Conservation (phyloP, 2,797 vertebrate species). For the Ctenosaura bakeri region DNA sequence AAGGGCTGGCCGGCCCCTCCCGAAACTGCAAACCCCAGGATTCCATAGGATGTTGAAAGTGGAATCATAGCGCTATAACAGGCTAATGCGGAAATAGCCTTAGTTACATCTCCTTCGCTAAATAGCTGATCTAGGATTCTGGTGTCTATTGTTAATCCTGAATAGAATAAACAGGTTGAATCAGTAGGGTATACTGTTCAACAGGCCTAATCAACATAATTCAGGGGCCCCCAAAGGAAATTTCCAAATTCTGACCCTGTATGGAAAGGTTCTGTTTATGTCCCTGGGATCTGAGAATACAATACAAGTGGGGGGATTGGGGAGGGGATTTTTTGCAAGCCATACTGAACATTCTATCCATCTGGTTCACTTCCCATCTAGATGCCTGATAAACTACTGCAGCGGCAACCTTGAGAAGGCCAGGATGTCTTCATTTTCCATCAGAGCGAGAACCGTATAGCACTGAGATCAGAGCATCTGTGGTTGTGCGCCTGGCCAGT, state of each 20-base stretch:
- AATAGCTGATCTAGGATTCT: too few species aligned
- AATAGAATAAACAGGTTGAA: too few species aligned
- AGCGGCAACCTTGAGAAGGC: constrained; percentile 79
- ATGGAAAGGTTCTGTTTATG: constrained; percentile 61
- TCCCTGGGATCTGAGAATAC: constrained; percentile 39
- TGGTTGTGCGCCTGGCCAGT: constrained; percentile 57
- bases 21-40: too few species aligned
- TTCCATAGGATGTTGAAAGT: too few species aligned
- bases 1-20: too few species aligned
- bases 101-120: too few species aligned
- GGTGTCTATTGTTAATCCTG: too few species aligned
- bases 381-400: constrained; percentile 81
- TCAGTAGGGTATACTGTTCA: too few species aligned
- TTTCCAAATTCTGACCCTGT: constrained; percentile 2
- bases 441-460: constrained; percentile 73
- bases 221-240: too few species aligned
- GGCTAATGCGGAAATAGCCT: too few species aligned
- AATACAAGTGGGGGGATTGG: background rate
- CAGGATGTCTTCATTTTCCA: constrained; percentile 83
- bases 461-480: constrained; percentile 62
- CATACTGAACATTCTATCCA: constrained; percentile 44
- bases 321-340: background rate
- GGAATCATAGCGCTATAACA: too few species aligned
- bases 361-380: constrained; percentile 71
- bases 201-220: too few species aligned